A percentile compares a stretch with the other conserved stretches of the same genome.
Conservation (phyloP, 2,113 vertebrate species). For the Promerops cafer region DNA sequence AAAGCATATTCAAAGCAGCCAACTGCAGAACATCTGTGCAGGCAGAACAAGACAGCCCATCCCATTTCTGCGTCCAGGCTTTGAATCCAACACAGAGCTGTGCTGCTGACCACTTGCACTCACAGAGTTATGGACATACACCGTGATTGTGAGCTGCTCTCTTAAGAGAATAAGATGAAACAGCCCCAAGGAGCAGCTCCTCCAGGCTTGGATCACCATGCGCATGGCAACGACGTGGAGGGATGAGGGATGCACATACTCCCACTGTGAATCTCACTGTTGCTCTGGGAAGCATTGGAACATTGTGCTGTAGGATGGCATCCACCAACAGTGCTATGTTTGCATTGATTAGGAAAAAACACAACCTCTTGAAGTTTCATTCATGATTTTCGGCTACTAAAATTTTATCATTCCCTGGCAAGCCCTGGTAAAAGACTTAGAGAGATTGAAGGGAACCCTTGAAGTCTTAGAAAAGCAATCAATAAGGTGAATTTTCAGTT, state of each 20-base stretch:
- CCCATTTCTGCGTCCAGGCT: not conserved
- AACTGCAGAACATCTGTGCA: not conserved
- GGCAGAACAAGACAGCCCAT: not conserved
- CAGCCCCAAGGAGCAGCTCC: not conserved
- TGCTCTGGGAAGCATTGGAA: not conserved
- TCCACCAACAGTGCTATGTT: not conserved
- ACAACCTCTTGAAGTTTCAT: not conserved
- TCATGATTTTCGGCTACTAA: not conserved
- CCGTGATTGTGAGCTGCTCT: not conserved
- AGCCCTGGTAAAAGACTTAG: not conserved
- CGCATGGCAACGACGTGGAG: accelerated
- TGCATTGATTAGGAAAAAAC: not conserved
- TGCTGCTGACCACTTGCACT: not conserved
- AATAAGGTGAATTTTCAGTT: not conserved
- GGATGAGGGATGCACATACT: not conserved
- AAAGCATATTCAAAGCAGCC: not conserved
- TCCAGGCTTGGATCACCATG: accelerated
- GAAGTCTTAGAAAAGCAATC: not conserved
- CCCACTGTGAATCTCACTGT: accelerated
- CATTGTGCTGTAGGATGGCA: not conserved
- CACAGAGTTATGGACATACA: not conserved
- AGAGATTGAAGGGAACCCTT: not conserved
- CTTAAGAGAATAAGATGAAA: not conserved
- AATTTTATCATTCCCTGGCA: not conserved
- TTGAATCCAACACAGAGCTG: not conserved